Evolutionary conservation across 2,113 vertebrate species (phyloP), one percentile per base, ranked within the genome.

Genomic region (Prochilodus magdalenae): DNA sequence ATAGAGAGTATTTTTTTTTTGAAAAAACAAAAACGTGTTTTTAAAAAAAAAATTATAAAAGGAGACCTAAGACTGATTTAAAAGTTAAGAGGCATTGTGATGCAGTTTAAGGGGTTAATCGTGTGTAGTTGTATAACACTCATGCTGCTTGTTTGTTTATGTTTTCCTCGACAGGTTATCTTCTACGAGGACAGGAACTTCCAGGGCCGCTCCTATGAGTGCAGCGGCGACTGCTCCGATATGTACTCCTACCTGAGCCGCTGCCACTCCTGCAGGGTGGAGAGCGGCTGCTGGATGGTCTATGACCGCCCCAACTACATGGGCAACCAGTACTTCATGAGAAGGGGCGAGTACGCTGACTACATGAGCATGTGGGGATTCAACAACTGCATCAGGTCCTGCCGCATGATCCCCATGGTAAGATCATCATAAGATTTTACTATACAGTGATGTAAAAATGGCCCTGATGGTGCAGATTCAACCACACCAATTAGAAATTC

Each of bases 291-390:
- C 87, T 94, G 92, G 88, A 88, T 93, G 85, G 89, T 89, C 18
- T 92, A 89, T 11, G 89, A 94, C 84, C 83, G 57, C 67, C 81
- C 82, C 86, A 93, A 84, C 87, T 93, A 84, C 86, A 72, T 49
- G 88, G 90, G 89, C 14, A 88, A 90, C 85, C 92, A 93, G 85
- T 90, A 90, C 86, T 92, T 93, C 88, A 78, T 90, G 87, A 90
- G 85, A 84, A 89, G 89, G 75, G 87, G 91, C 18, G 83, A 94
- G 47, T 92, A 93, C 84, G 24, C 89, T 0, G 88, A 94, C 87
- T 91, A 88, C 88, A 88, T 90, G 90, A 89, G 86, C 86, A 89
- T 92, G 88, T 79, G 77, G 77, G 65, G 65, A 49, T 70, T 51
- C 8, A 65, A 67, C 76, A 78, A 67, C 49, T 78, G 47, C 47